Conservation (phyloP, 2,888 invertebrate genomes). For the Polyommatus iphigenia region DNA sequence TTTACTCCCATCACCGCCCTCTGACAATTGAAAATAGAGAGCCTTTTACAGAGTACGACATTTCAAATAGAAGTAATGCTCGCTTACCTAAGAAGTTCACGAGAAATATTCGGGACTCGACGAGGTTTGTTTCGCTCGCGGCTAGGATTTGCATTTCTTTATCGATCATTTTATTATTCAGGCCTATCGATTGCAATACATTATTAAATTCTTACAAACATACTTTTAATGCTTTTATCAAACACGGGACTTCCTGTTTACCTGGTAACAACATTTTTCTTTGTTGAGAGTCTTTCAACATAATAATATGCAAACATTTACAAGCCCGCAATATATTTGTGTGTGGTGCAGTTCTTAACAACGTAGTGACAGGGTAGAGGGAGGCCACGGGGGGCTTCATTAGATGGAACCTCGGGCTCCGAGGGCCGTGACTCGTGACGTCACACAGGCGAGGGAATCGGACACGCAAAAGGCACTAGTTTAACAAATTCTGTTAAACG, state of each 20-base stretch:
- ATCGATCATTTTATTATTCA: constrained; percentile 53
- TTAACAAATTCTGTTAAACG: constrained; percentile 27
- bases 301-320: constrained; percentile 30
- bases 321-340: constrained; percentile 30
- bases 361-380: constrained; percentile 48
- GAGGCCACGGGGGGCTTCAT: constrained; percentile 65
- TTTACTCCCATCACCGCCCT: constrained; percentile 42
- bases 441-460: constrained; percentile 46
- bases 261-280: constrained; percentile 43
- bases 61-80: constrained; percentile 54
- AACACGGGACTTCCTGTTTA: neutral
- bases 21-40: constrained; percentile 41
- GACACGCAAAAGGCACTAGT: constrained; percentile 28
- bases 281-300: constrained; percentile 39
- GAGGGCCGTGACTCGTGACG: constrained; percentile 51
- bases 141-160: constrained; percentile 64
- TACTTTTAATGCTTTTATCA: neutral
- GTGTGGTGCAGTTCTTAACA: constrained; percentile 40
- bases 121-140: constrained; percentile 61
- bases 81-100: constrained; percentile 58
- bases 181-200: constrained; percentile 39
- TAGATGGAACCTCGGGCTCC: constrained; percentile 54
- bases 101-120: constrained; percentile 66
- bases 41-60: constrained; percentile 47
- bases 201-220: neutral